Evolutionary conservation across 2,888 invertebrate species (phyloP).

Genomic region (Liodrosophila aerea): DNA sequence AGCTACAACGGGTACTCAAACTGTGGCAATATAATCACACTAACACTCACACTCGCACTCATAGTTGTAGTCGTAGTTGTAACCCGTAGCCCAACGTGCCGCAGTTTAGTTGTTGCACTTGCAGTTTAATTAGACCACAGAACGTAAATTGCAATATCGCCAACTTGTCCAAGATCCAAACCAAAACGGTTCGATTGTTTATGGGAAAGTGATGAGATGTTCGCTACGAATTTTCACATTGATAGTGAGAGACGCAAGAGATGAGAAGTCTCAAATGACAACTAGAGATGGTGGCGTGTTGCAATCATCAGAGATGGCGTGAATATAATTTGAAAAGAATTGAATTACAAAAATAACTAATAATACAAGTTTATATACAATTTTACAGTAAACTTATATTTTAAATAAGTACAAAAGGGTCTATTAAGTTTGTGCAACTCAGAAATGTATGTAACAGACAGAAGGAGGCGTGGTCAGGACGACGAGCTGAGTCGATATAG

Average conservation of each 20-base stretch:
- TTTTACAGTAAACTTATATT: too few relatives aligned
- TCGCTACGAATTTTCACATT: constrained; percentile 24
- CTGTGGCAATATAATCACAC: constrained; percentile 8
- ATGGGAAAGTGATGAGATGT: constrained; percentile 76
- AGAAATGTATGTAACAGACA: too few relatives aligned
- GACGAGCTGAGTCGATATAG: too few relatives aligned
- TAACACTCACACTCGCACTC: background rate
- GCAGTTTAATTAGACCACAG: constrained; percentile 77
- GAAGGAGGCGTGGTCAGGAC: too few relatives aligned
- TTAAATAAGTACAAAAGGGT: too few relatives aligned
- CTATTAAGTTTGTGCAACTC: too few relatives aligned
- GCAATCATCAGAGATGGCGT: constrained; percentile 3
- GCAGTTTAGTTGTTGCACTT: constrained; percentile 73
- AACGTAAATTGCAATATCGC: constrained; percentile 77
- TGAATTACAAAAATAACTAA: too few relatives aligned
- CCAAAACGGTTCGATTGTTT: constrained; percentile 56
- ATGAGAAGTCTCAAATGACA: background rate
- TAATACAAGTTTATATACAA: too few relatives aligned
- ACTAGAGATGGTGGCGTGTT: background rate
- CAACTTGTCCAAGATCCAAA: constrained; percentile 13
- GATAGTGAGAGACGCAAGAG: background rate
- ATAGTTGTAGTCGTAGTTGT: background rate
- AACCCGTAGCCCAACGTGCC: constrained; percentile 41
- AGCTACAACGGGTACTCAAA: constrained; percentile 43
- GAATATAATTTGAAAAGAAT: constrained; percentile 2